Percentiles rank a stretch among this genome's conserved stretches.
Conservation (phyloP, 2,888 invertebrate species). For the Ornithoptera priamus region DNA sequence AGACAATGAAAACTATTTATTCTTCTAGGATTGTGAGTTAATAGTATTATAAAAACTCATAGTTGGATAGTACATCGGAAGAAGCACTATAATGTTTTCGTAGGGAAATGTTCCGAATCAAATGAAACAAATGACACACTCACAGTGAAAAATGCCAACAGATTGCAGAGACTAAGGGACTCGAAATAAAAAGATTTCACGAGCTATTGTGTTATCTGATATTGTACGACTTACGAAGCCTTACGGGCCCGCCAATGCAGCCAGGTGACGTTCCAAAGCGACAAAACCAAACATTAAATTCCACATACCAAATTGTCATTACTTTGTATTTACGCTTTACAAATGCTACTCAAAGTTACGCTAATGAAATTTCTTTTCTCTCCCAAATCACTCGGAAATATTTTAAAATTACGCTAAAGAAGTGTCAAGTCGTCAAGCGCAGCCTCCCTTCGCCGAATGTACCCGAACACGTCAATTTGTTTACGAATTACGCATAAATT, state of each 20-base stretch:
- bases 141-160: conserved; percentile 33
- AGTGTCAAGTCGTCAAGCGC: conserved; percentile 69
- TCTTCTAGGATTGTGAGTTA: no score
- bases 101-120: conserved; percentile 10
- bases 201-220: conserved; percentile 74
- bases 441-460: conserved; percentile 64
- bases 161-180: conserved; percentile 44
- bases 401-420: conserved; percentile 55
- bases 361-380: neutral
- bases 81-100: neutral
- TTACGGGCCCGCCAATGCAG: conserved; percentile 61
- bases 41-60: neutral
- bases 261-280: conserved; percentile 69
- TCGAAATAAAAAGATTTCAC: conserved; percentile 68
- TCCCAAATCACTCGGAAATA: conserved; percentile 38
- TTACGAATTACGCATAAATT: conserved; percentile 80
- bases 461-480: conserved; percentile 76
- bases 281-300: conserved; percentile 48
- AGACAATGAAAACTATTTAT: no score
- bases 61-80: neutral
- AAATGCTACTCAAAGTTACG: neutral
- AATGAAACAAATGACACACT: conserved; percentile 26
- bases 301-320: conserved; percentile 28
- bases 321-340: conserved; percentile 26
- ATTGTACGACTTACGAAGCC: conserved; percentile 78